Percentiles rank a stretch among this genome's conserved stretches.
phyloP scores from a whole-genome alignment of 2,888 invertebrate genomes.

The Cosmia trapezina region DNA sequence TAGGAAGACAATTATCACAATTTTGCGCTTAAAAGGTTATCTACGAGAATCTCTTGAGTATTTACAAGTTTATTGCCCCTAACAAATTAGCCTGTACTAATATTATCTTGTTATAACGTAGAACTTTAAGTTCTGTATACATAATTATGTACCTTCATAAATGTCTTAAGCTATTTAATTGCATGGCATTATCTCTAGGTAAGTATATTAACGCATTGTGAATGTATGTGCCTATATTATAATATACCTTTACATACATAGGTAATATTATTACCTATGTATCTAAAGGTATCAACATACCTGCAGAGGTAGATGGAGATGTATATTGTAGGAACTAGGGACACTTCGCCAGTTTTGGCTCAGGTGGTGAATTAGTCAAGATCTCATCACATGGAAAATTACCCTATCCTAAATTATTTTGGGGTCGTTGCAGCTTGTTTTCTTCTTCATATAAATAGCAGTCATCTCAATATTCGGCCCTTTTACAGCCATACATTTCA shows the following conservation, averaged over 20 bases:
- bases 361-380: neutral
- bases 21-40: constrained; percentile 12
- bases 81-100: neutral
- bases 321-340: neutral
- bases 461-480: neutral
- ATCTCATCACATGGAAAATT: neutral
- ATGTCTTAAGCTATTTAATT: neutral
- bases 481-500: too few species aligned
- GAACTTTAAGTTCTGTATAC: constrained; percentile 6
- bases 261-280: too few species aligned
- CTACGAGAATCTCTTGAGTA: constrained; percentile 2
- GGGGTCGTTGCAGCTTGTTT: neutral
- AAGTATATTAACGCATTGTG: too few species aligned
- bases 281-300: too few species aligned
- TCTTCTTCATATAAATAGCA: neutral
- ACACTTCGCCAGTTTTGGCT: neutral
- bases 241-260: too few species aligned
- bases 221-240: too few species aligned
- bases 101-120: constrained; percentile 13
- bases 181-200: constrained; percentile 8
- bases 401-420: neutral
- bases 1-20: neutral
- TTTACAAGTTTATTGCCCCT: neutral
- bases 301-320: neutral
- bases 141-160: neutral